Evolutionary conservation across 2,797 vertebrate genomes (phyloP).

Genomic region (Rhyacichthys aspro): DNA sequence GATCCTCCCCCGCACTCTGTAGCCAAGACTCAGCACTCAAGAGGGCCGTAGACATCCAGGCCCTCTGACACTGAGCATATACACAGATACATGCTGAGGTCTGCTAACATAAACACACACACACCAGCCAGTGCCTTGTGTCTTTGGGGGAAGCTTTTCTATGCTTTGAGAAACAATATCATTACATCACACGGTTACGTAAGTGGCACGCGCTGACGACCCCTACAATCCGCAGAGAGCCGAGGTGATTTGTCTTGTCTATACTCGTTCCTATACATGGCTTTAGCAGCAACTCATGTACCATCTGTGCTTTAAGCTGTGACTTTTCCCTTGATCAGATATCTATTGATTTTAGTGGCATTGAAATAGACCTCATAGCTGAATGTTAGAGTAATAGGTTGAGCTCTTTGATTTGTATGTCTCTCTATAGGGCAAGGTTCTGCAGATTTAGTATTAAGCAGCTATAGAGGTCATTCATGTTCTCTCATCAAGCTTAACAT

Average conservation of each 20-base stretch:
- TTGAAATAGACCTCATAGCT: constrained; percentile 12
- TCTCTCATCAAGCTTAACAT: constrained; percentile 34
- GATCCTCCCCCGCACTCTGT: constrained; percentile 57
- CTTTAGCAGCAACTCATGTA: constrained; percentile 18
- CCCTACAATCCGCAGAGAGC: constrained; percentile 38
- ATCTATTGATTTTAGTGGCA: not conserved
- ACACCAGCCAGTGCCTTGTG: constrained; percentile 14
- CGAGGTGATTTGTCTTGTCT: constrained; percentile 37
- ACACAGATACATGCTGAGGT: constrained; percentile 8
- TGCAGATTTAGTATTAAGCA: constrained; percentile 56
- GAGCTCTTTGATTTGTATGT: constrained; percentile 34
- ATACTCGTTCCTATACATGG: constrained; percentile 6
- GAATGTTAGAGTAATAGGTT: constrained; percentile 28
- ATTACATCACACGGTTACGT: constrained; percentile 68
- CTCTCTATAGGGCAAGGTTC: constrained; percentile 32
- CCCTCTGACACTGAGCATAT: constrained; percentile 37
- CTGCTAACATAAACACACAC: constrained; percentile 35
- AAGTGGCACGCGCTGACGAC: constrained; percentile 53
- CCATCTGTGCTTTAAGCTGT: constrained; percentile 40
- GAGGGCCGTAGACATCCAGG: constrained; percentile 42
- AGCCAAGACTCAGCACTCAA: constrained; percentile 66
- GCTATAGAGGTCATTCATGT: constrained; percentile 52
- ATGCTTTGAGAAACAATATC: constrained; percentile 57
- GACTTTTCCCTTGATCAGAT: constrained; percentile 1
- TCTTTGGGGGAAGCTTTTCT: constrained; percentile 41